Evolutionary conservation across 2,797 vertebrate genomes (phyloP).

Genomic region (Lepus oiostolus): DNA sequence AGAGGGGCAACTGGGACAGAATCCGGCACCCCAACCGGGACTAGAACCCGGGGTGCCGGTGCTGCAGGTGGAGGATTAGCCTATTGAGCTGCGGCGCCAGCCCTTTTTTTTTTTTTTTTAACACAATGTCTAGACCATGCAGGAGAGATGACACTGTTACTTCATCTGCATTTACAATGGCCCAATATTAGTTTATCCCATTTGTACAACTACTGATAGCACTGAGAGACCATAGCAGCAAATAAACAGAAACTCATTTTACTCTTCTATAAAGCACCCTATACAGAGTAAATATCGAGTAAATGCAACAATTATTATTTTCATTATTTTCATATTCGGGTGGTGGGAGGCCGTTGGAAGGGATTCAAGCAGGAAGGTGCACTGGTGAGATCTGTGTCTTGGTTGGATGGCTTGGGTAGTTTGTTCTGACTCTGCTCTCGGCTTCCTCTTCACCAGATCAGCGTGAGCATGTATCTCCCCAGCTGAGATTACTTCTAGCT

Average conservation of each 20-base stretch:
- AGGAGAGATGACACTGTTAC: no score
- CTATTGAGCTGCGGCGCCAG: no score
- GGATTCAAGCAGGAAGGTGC: background rate
- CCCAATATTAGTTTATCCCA: no score
- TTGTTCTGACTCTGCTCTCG: background rate
- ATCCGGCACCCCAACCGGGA: no score
- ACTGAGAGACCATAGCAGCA: no score
- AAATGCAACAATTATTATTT: background rate
- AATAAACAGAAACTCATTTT: background rate
- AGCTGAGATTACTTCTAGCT: background rate
- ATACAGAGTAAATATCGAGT: background rate
- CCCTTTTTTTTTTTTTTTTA: no score
- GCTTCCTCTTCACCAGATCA: background rate
- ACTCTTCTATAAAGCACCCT: slow-evolving; percentile 2
- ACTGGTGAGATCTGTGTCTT: background rate
- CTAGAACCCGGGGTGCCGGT: no score
- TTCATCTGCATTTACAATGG: no score
- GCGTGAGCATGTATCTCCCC: background rate
- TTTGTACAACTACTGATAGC: no score
- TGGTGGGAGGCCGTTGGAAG: background rate
- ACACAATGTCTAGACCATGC: no score
- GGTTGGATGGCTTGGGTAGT: background rate
- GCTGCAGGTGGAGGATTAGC: no score
- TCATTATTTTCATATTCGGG: background rate
- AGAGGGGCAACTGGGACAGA: no score